These are phyloP conservation scores for Tiliacea citrago DNA, from an alignment of 2,888 invertebrate genomes.

Conservation along the genomic window DNA sequence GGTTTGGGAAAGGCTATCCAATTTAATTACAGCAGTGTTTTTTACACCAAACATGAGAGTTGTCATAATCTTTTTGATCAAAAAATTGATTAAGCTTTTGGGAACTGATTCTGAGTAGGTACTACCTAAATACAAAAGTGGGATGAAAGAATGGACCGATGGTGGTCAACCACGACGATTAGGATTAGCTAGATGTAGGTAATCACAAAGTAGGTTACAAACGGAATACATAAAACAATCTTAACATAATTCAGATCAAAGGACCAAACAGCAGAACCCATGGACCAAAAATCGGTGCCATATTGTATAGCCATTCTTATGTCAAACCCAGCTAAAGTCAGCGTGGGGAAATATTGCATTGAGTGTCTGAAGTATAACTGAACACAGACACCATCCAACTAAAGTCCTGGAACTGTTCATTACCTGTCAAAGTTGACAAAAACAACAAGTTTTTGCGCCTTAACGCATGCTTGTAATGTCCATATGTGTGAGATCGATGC, in stretches of 20 bases:
- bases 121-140: not conserved
- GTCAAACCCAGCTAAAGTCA: no score
- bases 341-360: not conserved
- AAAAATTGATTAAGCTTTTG: not conserved
- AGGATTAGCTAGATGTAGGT: no score
- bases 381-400: constrained; percentile 3
- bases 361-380: not conserved
- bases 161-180: no score
- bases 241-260: no score
- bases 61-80: not conserved
- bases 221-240: no score
- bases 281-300: no score
- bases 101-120: not conserved
- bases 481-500: constrained; percentile 53
- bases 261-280: no score
- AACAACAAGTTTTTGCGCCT: constrained; percentile 49
- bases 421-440: constrained; percentile 38
- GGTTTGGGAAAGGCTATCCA: constrained; percentile 13
- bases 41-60: not conserved
- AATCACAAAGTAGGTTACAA: no score
- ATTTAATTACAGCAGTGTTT: not conserved
- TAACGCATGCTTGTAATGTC: constrained; percentile 47
- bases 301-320: no score
- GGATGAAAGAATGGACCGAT: no score
- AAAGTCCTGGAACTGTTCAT: constrained; percentile 20